Base-by-base conservation (phyloP, 2,888 invertebrate genomes). In the Adelphocoris suturalis region DNA sequence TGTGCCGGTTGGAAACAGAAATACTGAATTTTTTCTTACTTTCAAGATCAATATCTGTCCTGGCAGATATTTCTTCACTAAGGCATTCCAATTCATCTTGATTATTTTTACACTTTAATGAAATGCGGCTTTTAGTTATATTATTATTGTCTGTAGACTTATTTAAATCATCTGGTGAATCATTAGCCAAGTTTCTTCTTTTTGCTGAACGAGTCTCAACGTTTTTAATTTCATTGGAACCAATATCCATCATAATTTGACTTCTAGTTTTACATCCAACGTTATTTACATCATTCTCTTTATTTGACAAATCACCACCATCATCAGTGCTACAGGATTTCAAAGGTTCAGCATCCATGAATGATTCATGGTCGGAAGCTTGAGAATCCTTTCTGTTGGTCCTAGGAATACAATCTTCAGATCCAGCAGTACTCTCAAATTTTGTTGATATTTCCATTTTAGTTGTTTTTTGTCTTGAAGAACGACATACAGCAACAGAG, bases 271-370 rank as follows among this genome's bases (percentile, higher is more conserved):
- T 88, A 19, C 68, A 13, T 12, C 46, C 11, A 13, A 47, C 88
- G 12, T 55, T 76, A 19, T 27, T 28, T n/a, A 78, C 78, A 12
- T 88, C 78, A 23, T 88, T 88, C 28, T 88, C 88, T 27, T 88
- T 88, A 27, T 88, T 88, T 5, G 88, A 88, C 27, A 88, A 16
- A 19, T 88, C 88, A 37, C 88, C 55, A 9, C 78, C 27, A 55
- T 78, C 88, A 55, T 85, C 85, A 28, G 48, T 13, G 28, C 13
- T 80, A 27, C 48, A 46, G 5, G 52, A 14, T 82, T 82, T 82
- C 11, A 9, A 9, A 5, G 23, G 23, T 23, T 19, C 68, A 19
- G 0, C 68, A 23, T 7, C 68, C 23, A 0, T 23, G 12, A 27
- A 68, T 23, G 19, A 7, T 68, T 68, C 23, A 23, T 19, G 23